Base-by-base conservation (phyloP, 2,113 vertebrate species). In the Bos javanicus region DNA sequence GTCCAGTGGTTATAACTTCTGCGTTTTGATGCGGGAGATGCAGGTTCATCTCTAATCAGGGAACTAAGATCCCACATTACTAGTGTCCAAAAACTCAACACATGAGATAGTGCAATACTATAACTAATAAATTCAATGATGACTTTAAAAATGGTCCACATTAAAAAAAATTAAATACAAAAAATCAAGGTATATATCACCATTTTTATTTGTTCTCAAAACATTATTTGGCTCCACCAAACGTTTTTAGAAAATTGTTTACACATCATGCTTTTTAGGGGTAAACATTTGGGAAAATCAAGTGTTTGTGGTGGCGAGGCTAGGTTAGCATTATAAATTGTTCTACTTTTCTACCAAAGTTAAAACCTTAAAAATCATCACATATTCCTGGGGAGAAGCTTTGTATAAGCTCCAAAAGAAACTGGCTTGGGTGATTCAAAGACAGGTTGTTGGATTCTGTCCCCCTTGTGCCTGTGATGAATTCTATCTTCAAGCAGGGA, bases 401-500 rank as follows among this genome's bases (percentile, higher is more conserved):
- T 19, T 87, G 85, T n/a, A 16, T 67, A 96, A 21, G 6, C 93
- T 87, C 82, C 76, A 97, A 89, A 97, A 91, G 86, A 91, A 46
- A 1, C 33, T 30, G 56, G 14, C 80, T 96, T 17, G 64, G 0
- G 57, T 91, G 97, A 43, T 81, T 95, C 87, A 52, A 81, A 97
- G 60, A 91, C 93, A 87, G 87, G 67, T 54, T 62, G 21, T 59
- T 94, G n/a, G 80, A 86, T 60, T 95, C 28, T 39, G 2, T 43
- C 23, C 89, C 95, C 36, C 83, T 1, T 52, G 74, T 92, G 16
- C 25, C 48, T 95, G 26, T 83, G 33, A 94, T 80, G 60, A 33
- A 95, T 97, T 97, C 90, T 71, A 84, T 28, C 96, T 97, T 98
- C 78, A 82, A 91, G 91, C 90, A 93, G 76, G 56, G 21, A 97